Base-by-base conservation (phyloP, 1,140 invertebrate species). In the Ericerus pela region DNA sequence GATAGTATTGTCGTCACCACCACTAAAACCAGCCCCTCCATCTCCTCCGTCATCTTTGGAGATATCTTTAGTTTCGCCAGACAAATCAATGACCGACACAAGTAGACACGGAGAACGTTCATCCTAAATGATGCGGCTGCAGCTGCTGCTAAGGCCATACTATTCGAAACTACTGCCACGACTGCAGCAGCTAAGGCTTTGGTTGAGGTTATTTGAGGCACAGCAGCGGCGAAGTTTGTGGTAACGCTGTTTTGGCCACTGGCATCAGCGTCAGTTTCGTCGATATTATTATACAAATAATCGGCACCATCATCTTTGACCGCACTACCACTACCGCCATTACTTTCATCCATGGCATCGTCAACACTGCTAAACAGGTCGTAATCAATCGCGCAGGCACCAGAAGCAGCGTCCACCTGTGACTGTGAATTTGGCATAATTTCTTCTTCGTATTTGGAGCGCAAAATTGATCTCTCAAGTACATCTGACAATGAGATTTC, bases 271-370 rank as follows among this genome's bases (percentile, higher is more conserved):
- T 20, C 41, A 10, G 41, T 4, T 24, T 47, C 16, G 2, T 47
- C 41, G 2, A 47, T 47, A 47, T 47, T 47, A 24, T 47, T 47
- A 24, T 47, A 47, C 16, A 47, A 22, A 47, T 47, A 18, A 14
- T 47, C 41, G 30, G 8, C 30, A 24, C 41, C 41, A 24, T 47
- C 41, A 24, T 47, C 41, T 3, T 2, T 18, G 4, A 24, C 18
- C 2, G 16, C 20, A 24, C 26, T 24, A 14, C 14, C 4, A 4
- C 8, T 14, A 38, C 4, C 36, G 4, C n/a, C n/a, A n/a, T n/a
- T n/a, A n/a, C n/a, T n/a, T n/a, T n/a, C n/a, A n/a, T n/a, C n/a
- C n/a, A n/a, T n/a, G n/a, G 14, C 4, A n/a, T n/a, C 36, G 16
- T 24, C 16, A 47, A 24, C 41, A 24, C 26, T 24, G 41, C 10